Percentiles rank a stretch among this genome's conserved stretches.
Evolutionary conservation across 2,888 invertebrate species (phyloP).

Genomic region (Seira musarum): DNA sequence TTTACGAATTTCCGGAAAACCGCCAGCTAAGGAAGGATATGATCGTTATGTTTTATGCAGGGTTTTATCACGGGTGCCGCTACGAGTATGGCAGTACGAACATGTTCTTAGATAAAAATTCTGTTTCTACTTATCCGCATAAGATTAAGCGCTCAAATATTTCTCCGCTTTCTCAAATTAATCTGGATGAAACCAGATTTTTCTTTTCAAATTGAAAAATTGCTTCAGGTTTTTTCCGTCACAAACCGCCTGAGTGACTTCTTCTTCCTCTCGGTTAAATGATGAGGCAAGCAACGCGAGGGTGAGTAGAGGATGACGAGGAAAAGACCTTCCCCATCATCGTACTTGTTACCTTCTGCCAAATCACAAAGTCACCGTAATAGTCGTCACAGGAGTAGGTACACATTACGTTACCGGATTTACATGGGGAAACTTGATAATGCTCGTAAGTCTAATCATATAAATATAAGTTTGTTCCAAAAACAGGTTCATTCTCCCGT

Average conservation of each 20-base stretch:
- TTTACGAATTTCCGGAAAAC: no score
- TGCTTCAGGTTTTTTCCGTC: constrained; percentile 21
- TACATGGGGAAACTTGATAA: not conserved
- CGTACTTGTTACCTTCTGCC: constrained; percentile 8
- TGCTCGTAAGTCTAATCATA: not conserved
- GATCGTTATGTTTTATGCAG: no score
- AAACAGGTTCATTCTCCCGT: constrained; percentile 48
- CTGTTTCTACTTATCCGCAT: not conserved
- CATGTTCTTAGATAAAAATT: no score
- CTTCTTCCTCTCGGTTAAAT: not conserved
- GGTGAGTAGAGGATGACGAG: not conserved
- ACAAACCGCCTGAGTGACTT: not conserved
- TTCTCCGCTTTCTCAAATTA: not conserved
- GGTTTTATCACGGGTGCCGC: no score
- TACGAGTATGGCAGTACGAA: no score
- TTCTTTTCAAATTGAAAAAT: constrained; percentile 38
- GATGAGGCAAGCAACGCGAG: not conserved
- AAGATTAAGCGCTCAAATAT: not conserved
- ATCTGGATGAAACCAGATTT: constrained; percentile 47
- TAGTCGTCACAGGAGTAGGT: not conserved
- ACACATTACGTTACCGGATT: not conserved
- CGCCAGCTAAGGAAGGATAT: no score
- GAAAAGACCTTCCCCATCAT: constrained; percentile 7
- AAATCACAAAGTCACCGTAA: constrained; percentile 4
- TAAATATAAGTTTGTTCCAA: constrained; percentile 42